Base-by-base conservation (phyloP, 1,140 invertebrate genomes). In the Pinna nobilis region DNA sequence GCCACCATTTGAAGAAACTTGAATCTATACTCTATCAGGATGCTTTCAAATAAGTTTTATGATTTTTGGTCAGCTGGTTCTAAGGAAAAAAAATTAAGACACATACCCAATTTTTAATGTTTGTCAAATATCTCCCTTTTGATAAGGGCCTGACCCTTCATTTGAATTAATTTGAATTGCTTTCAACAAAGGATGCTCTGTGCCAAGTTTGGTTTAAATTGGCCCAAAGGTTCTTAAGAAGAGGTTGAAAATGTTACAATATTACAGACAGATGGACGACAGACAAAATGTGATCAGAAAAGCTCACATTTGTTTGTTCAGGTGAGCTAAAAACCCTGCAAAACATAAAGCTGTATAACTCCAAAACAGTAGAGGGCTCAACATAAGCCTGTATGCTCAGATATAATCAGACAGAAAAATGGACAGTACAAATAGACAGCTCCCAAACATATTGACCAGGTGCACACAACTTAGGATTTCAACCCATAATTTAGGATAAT, bases 1-100 rank as follows among this genome's bases (percentile, higher is more conserved):
- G 50, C 20, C 50, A 53, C 20, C 11, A 53, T 53, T 53, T 53
- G 50, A 53, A 53, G 23, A 53, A 53, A 25, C 20, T 25, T 20
- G 20, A 53, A 25, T 53, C 23, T 53, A 6, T 13, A 53, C 50
- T 28, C 25, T 30, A 23, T 23, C 3, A 23, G 20, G 50, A 53
- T 53, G 23, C 23, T 4, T 53, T 13, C 20, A 53, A 11, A 25
- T 25, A n/a, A 53, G 20, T 25, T 20, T 53, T 13, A 53, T 23
- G 11, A 20, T 20, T 25, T 7, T 13, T 25, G 50, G 20, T 23
- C 50, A 23, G 9, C 23, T 23, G 18, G 20, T 53, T 53, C 5
- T 28, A 3, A 30, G 2, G 50, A 53, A 50, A 25, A 51, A 49
- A 23, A 49, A 7, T 51, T n/a, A n/a, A n/a, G n/a, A n/a, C n/a